Conservation (phyloP, 2,797 vertebrate species). For the Halcyon smyrnensis region DNA sequence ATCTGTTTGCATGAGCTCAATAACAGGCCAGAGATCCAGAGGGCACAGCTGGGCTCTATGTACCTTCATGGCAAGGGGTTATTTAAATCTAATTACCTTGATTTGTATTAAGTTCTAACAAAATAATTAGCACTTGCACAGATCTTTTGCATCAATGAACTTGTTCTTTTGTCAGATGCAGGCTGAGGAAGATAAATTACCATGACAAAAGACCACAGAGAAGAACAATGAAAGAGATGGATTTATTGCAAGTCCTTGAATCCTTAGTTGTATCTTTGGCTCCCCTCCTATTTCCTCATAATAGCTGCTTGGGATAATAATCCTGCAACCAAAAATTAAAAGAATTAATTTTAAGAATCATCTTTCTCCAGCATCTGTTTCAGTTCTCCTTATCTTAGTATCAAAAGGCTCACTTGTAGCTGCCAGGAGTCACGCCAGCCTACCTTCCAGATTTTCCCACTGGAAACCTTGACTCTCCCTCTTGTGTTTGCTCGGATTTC, state of each 20-base stretch:
- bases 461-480: background rate
- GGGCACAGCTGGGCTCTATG: background rate
- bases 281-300: background rate
- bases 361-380: background rate
- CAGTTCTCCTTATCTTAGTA: background rate
- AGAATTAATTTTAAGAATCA: background rate
- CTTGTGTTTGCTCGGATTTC: background rate
- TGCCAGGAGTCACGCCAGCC: background rate
- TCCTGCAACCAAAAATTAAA: background rate
- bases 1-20: background rate
- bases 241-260: background rate
- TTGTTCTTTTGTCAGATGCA: background rate
- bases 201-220: conserved; percentile 5
- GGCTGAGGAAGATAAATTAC: background rate
- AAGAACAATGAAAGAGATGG: background rate
- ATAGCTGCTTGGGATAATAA: background rate
- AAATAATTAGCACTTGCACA: conserved; percentile 20
- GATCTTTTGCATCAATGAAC: background rate
- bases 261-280: background rate
- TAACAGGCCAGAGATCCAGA: background rate
- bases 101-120: background rate
- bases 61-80: background rate
- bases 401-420: background rate
- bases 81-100: conserved; percentile 21
- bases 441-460: background rate